Base-by-base conservation (phyloP, 2,888 invertebrate species). In the Cepaea hortensis region DNA sequence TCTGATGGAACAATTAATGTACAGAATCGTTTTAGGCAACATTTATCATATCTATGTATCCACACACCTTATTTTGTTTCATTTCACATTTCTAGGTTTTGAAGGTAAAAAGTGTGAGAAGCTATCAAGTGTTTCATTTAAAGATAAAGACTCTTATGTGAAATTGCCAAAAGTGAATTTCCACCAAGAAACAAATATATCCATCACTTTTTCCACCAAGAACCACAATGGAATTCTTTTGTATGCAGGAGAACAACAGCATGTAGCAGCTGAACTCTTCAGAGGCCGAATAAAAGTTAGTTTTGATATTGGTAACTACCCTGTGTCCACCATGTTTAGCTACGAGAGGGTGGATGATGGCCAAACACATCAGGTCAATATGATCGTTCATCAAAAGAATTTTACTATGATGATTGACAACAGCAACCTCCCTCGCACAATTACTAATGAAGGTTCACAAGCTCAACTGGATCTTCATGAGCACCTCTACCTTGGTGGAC, bases 241-340 rank as follows among this genome's bases (percentile, higher is more conserved):
- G 95, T 99, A 99, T 95, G 97, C 98, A 13, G 94, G 94, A 18
- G 87, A 90, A 9, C 92, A 93, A 85, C 93, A 98, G 90, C 99
- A 99, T 94, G 95, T 99, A 89, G 98, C 99, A 0, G 98, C 98
- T 75, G 99, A 99, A 94, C 95, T 99, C 77, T 99, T 98, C 95
- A 97, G 97, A 93, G 99, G 99, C 0, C 96, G 98, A 86, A 97
- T 99, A 68, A 96, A 98, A 84, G 97, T 99, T 92, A 98, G 98
- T 94, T 99, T 98, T 94, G 98, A 99, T 95, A 98, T 99, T 13
- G 99, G 99, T n/a, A 99, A 99, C 95, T 97, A 98, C 94, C 99
- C 99, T 9, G 98, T 98, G 18, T 98, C 98, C 48, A 98, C 98
- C 9, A 98, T 99, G 97, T 96, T 94, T 95, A 97, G 97, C 94